Percentiles rank a stretch among this genome's conserved stretches.
Evolutionary conservation across 2,113 vertebrate genomes (phyloP).

Genomic region (Arvicanthis niloticus): DNA sequence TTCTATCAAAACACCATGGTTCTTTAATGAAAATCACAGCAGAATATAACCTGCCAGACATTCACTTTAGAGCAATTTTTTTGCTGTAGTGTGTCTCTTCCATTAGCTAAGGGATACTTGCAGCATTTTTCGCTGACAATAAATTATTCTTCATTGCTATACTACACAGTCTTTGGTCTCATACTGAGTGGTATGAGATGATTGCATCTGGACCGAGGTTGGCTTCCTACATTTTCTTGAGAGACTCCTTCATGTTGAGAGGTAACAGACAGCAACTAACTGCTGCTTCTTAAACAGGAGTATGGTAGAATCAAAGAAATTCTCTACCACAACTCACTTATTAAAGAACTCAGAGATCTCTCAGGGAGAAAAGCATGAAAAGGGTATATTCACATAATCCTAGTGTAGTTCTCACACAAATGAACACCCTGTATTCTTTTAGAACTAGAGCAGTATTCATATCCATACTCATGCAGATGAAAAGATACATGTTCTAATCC

Average conservation of each 20-base stretch:
- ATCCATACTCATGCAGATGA: slow-evolving; percentile 30
- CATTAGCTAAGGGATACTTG: slow-evolving; percentile 61
- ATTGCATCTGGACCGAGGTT: slow-evolving; percentile 51
- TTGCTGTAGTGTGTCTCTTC: slow-evolving; percentile 56
- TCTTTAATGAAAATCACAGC: slow-evolving; percentile 62
- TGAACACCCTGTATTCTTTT: not conserved
- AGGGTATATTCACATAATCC: not conserved
- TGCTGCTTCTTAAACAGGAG: slow-evolving; percentile 35
- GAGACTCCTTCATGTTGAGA: slow-evolving; percentile 17
- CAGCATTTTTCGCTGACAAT: slow-evolving; percentile 63
- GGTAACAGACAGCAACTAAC: slow-evolving; percentile 25
- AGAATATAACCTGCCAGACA: slow-evolving; percentile 49
- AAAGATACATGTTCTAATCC: slow-evolving; percentile 4
- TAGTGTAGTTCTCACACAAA: not conserved
- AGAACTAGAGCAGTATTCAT: slow-evolving; percentile 22
- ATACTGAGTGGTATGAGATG: slow-evolving; percentile 25
- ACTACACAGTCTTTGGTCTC: slow-evolving; percentile 10
- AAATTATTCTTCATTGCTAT: slow-evolving; percentile 55
- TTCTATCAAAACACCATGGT: slow-evolving; percentile 39
- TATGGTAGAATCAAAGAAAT: slow-evolving; percentile 37
- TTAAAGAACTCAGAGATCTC: slow-evolving; percentile 9
- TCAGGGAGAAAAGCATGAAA: not conserved
- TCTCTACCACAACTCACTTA: not conserved
- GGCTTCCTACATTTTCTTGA: slow-evolving; percentile 45
- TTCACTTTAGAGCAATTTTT: slow-evolving; percentile 58